phyloP scores from a whole-genome alignment of 2,888 invertebrate genomes.

The Agonopterix subpropinquella region DNA sequence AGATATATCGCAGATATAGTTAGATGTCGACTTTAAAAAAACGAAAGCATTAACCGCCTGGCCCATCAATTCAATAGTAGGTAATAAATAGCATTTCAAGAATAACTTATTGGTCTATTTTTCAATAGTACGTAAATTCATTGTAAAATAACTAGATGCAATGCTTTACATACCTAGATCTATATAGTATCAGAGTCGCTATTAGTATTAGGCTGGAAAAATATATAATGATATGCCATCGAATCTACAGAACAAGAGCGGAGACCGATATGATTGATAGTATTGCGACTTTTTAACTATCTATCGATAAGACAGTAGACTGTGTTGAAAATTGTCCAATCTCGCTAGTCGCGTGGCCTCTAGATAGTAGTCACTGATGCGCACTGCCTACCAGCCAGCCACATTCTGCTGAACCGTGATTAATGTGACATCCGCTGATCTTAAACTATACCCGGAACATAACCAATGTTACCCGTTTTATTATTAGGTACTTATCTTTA shows the following conservation, averaged over 20 bases:
- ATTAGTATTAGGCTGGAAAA: too few relatives aligned
- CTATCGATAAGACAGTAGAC: not conserved
- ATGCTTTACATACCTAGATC: too few relatives aligned
- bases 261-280: not conserved
- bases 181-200: too few relatives aligned
- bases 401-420: slow-evolving; percentile 45
- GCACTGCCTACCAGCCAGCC: slow-evolving; percentile 30
- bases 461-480: too few relatives aligned
- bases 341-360: slow-evolving; percentile 20
- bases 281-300: not conserved
- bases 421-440: slow-evolving; percentile 46
- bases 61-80: too few relatives aligned
- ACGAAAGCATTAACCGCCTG: not conserved
- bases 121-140: too few relatives aligned
- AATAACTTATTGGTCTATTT: too few relatives aligned
- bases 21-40: not conserved
- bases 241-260: too few relatives aligned
- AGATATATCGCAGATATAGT: not conserved
- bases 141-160: too few relatives aligned
- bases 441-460: slow-evolving; percentile 36
- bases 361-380: slow-evolving; percentile 29
- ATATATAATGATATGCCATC: too few relatives aligned
- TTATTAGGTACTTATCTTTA: too few relatives aligned
- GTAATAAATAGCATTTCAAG: too few relatives aligned
- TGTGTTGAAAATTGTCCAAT: not conserved